Base-by-base conservation (phyloP, 2,888 invertebrate genomes). In the Hirtodrosophila histrioides region DNA sequence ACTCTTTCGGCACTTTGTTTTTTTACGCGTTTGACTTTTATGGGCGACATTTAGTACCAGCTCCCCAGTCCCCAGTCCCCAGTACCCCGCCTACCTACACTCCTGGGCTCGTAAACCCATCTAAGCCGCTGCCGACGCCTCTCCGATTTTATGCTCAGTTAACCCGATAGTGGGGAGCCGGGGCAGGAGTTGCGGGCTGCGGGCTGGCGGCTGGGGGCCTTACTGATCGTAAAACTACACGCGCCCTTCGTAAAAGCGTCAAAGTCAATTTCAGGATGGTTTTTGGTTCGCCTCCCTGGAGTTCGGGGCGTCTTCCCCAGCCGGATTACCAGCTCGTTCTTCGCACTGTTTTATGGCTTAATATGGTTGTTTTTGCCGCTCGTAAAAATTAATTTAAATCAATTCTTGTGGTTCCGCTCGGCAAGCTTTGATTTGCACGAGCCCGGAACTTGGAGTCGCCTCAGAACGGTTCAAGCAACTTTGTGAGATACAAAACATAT, bases 341-440 rank as follows among this genome's bases (percentile, higher is more conserved):
- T 70, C 35, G 40, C 48, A 37, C 45, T 31, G 12, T 69, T 85
- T 82, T 79, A 82, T 83, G 81, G 56, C 78, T 72, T 74, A 71
- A 76, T 79, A 55, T 31, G 44, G 1, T 44, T 39, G 58, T 53
- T 55, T 62, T 54, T 51, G 45, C 36, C 46, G 60, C 60, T 67
- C 69, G 68, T 82, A 74, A 86, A 82, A 70, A 80, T 80, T 86
- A 82, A 82, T 86, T 83, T 77, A 63, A 80, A 86, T 86, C 69
- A 74, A 50, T 71, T 60, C 44, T 35, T 31, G 68, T 53, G 70
- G 68, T 45, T 43, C 27, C 12, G 7, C 46, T 35, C 31, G 12
- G n/a, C 35, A 11, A 17, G 12, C 11, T 36, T 49, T 23, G 31
- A 41, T 48, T 33, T 37, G 12, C 48, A 36, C 31, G 11, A 27